Base-by-base conservation (phyloP, 2,113 vertebrate genomes). In the Ctenodactylus gundi region DNA sequence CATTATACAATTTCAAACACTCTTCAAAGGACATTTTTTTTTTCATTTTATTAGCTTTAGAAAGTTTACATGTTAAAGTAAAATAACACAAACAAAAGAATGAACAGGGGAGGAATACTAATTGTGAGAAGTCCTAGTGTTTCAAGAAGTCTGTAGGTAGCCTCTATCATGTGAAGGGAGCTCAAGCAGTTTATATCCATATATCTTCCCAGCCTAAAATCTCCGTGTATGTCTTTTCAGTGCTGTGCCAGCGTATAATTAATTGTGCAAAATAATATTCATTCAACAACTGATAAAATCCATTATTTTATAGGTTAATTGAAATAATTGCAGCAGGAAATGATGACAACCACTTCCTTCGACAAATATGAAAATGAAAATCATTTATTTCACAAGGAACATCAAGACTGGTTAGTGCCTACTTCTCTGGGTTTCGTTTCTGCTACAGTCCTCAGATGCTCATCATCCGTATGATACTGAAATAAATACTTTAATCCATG, bases 31-130 rank as follows among this genome's bases (percentile, higher is more conserved):
- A 5, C 39, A 10, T 83, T 87, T 94, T 93, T 83, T 87, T 94
- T 93, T 90, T 64, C 39, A 80, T 4, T 75, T 84, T 83, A 92
- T 80, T 31, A 83, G 58, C 44, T 84, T 88, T 49, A 84, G 25
- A 85, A 91, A 91, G 21, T 76, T 88, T 88, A 39, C 7, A 29
- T 10, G 2, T 67, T 93, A 64, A 77, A 55, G 44, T 9, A 34
- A 72, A 84, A 68, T 14, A 82, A 88, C 7, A 41, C 4, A 70
- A 11, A 80, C 18, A 72, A 49, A 84, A 55, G 18, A 67, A 53
- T 84, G 49, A 82, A 76, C 9, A 51, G 4, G 60, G 6, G 89
- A 2, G 7, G 2, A 64, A 93, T 55, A 31, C 2, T 6, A 88
- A 60, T 7, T 36, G 10, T 72, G 12, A 44, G 39, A 94, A 85